phyloP scores from a whole-genome alignment of 2,888 invertebrate genomes.

The Trachelus stipa region DNA sequence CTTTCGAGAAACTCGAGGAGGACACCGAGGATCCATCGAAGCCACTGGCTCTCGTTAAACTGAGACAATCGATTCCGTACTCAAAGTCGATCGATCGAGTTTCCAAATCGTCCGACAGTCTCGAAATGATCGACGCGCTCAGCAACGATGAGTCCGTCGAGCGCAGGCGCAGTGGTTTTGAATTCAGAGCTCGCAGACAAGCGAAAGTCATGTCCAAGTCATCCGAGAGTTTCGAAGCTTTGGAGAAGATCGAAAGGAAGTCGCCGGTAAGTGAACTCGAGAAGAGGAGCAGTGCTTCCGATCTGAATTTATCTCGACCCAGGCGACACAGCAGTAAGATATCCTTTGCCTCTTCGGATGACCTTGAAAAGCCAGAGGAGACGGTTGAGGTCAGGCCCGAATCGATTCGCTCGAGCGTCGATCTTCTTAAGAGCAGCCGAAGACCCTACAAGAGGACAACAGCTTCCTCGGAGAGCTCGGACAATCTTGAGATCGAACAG shows the following conservation, averaged over 20 bases:
- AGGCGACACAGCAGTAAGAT: slow-evolving; percentile 17
- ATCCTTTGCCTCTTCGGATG: slow-evolving; percentile 12
- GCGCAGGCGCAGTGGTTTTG: slow-evolving; percentile 50
- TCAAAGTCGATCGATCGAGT: slow-evolving; percentile 56
- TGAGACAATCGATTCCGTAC: slow-evolving; percentile 34
- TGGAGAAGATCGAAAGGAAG: slow-evolving; percentile 8
- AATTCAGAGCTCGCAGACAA: slow-evolving; percentile 40
- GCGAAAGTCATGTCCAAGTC: slow-evolving; percentile 55
- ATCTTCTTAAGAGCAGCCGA: slow-evolving; percentile 31
- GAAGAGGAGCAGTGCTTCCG: slow-evolving; percentile 56
- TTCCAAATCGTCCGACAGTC: slow-evolving; percentile 57
- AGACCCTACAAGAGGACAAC: slow-evolving; percentile 43
- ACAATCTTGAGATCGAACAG: slow-evolving; percentile 54
- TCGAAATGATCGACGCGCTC: slow-evolving; percentile 52
- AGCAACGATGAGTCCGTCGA: slow-evolving; percentile 50
- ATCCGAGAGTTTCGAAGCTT: slow-evolving; percentile 53
- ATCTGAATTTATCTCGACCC: slow-evolving; percentile 49
- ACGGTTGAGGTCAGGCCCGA: slow-evolving; percentile 12
- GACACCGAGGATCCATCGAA: slow-evolving; percentile 39
- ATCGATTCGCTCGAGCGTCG: slow-evolving; percentile 7
- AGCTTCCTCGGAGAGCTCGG: slow-evolving; percentile 60
- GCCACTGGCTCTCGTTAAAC: slow-evolving; percentile 40
- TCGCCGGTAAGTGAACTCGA: slow-evolving; percentile 34
- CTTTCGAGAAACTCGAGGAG: slow-evolving; percentile 52
- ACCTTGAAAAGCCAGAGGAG: slow-evolving; percentile 15